Conservation (phyloP, 2,888 invertebrate genomes). For the Ochlodes sylvanus region DNA sequence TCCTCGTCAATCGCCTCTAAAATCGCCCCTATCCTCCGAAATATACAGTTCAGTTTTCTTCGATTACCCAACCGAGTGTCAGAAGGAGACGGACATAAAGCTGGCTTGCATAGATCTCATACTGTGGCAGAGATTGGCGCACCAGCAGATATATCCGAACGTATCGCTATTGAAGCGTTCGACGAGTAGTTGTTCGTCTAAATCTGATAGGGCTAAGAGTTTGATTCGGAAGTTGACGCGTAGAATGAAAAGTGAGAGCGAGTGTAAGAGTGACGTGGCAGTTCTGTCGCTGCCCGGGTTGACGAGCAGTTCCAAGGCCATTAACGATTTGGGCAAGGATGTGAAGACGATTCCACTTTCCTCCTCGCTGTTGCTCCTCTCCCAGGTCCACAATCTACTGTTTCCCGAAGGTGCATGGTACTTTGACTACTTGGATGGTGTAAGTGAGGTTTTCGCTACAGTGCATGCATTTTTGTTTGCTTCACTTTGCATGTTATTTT, state of each 20-base stretch:
- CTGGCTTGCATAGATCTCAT: slow-evolving; percentile 74
- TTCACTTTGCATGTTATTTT: slow-evolving; percentile 24
- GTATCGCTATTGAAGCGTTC: slow-evolving; percentile 63
- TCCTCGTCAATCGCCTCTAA: slow-evolving; percentile 53
- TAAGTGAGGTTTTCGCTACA: slow-evolving; percentile 72
- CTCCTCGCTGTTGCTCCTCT: slow-evolving; percentile 69
- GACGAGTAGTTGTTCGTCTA: slow-evolving; percentile 58
- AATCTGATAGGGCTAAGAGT: slow-evolving; percentile 61
- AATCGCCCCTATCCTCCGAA: slow-evolving; percentile 62
- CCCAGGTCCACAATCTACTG: slow-evolving; percentile 69
- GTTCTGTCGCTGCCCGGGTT: slow-evolving; percentile 70
- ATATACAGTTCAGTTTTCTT: slow-evolving; percentile 77
- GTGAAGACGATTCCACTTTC: slow-evolving; percentile 67
- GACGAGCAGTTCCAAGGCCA: slow-evolving; percentile 62
- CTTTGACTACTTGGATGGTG: slow-evolving; percentile 78
- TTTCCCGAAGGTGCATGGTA: slow-evolving; percentile 78
- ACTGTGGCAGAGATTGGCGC: slow-evolving; percentile 73
- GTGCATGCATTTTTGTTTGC: slow-evolving; percentile 48
- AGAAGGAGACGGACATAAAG: slow-evolving; percentile 58
- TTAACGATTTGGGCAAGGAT: slow-evolving; percentile 70
- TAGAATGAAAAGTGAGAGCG: slow-evolving; percentile 58
- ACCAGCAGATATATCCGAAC: slow-evolving; percentile 66
- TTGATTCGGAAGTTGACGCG: slow-evolving; percentile 61
- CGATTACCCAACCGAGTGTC: slow-evolving; percentile 61
- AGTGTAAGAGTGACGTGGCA: slow-evolving; percentile 64